phyloP scores from a whole-genome alignment of 2,797 vertebrate species.

The Hydrophis major region DNA sequence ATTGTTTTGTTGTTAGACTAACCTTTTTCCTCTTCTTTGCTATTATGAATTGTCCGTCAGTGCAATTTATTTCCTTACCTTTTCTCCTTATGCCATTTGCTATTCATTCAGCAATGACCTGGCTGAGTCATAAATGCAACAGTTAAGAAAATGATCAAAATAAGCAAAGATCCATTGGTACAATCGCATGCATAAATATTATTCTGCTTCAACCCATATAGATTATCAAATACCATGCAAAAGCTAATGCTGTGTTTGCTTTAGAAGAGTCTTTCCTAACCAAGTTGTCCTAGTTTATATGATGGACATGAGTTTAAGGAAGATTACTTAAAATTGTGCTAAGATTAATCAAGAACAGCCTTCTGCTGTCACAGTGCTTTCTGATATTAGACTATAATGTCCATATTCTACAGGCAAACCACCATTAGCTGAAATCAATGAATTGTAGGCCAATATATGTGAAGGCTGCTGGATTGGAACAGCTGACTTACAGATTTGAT shows the following conservation, averaged over 20 bases:
- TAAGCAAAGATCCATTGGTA: neutral
- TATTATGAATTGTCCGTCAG: conserved; percentile 67
- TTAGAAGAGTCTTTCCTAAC: neutral
- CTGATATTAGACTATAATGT: neutral
- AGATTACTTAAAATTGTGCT: neutral
- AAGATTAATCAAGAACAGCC: neutral
- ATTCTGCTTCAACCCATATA: conserved; percentile 38
- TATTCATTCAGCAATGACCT: conserved; percentile 51
- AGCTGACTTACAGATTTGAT: neutral
- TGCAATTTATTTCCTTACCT: conserved; percentile 62
- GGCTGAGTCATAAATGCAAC: conserved; percentile 43
- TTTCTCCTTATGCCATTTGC: conserved; percentile 43
- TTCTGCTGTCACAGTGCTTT: neutral
- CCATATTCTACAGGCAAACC: neutral
- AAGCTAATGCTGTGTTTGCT: neutral
- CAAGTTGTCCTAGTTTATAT: neutral
- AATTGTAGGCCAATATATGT: neutral
- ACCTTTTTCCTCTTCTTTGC: neutral
- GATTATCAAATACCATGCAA: conserved; percentile 38
- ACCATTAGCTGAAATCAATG: neutral
- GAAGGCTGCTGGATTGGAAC: neutral
- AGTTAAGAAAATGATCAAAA: conserved; percentile 34
- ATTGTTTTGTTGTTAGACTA: neutral
- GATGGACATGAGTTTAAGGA: neutral
- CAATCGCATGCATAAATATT: conserved; percentile 8